Percentiles rank a stretch among this genome's conserved stretches.
Evolutionary conservation across 2,797 vertebrate species (phyloP).

Genomic region (Distichodus sexfasciatus): DNA sequence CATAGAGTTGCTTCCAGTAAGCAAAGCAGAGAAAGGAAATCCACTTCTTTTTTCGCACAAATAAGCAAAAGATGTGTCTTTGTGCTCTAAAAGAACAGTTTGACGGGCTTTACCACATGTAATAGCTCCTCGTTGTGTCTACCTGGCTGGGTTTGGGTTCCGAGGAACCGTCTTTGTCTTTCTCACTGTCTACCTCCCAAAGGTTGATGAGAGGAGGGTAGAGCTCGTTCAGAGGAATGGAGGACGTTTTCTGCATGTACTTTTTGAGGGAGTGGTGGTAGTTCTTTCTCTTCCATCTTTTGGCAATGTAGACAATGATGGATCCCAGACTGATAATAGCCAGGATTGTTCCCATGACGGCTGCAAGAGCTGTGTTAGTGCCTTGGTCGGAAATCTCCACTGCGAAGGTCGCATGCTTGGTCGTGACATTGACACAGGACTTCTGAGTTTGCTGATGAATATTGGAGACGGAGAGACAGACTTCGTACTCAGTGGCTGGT

Average conservation of each 20-base stretch:
- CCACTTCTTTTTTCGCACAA: conserved; percentile 81
- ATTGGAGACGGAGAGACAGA: conserved; percentile 92
- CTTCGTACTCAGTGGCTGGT: conserved; percentile 92
- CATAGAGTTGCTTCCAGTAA: conserved; percentile 72
- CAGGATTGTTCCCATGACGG: conserved; percentile 90
- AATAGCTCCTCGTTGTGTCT: conserved; percentile 98
- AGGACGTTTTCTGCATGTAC: conserved; percentile 99
- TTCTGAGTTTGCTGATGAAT: conserved; percentile 90
- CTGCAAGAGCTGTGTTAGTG: conserved; percentile 88
- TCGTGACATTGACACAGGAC: conserved; percentile 94
- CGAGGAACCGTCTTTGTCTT: conserved; percentile 89
- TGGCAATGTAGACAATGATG: conserved; percentile 83
- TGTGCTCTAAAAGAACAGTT: conserved; percentile 81
- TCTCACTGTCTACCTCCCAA: conserved; percentile 95
- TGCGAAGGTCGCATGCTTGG: conserved; percentile 83
- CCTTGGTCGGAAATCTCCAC: conserved; percentile 86
- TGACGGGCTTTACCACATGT: conserved; percentile 89
- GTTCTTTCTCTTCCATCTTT: conserved; percentile 94
- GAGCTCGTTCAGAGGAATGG: conserved; percentile 93
- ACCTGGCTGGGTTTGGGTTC: conserved; percentile 91
- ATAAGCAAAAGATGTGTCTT: conserved; percentile 84
- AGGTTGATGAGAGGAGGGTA: conserved; percentile 97
- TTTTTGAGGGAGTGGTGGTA: conserved; percentile 97
- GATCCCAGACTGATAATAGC: conserved; percentile 87
- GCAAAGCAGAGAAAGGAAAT: conserved; percentile 85